These are phyloP conservation scores for Drosophila guanche DNA, from an alignment of 1,140 invertebrate genomes.

Conservation along the genomic window DNA sequence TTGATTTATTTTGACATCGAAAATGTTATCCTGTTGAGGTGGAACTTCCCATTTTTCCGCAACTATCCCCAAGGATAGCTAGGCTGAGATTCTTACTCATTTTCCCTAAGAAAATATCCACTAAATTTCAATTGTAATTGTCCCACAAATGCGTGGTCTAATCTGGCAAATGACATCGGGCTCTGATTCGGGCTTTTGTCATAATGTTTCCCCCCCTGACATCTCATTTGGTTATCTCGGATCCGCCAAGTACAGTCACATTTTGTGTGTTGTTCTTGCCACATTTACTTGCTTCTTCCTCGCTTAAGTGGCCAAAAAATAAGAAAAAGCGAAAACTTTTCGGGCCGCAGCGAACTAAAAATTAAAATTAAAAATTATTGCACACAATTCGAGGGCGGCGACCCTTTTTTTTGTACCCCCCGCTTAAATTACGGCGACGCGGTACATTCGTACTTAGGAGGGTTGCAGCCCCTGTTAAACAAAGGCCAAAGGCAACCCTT, in stretches of 20 bases:
- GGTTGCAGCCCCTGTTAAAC: constrained; percentile 47
- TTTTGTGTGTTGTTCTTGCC: constrained; percentile 23
- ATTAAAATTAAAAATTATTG: constrained; percentile 81
- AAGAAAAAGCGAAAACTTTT: constrained; percentile 35
- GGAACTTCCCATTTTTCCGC: no score
- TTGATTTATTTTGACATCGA: no score
- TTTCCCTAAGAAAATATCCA: constrained; percentile 25
- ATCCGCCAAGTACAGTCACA: constrained; percentile 38
- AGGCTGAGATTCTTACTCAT: neutral
- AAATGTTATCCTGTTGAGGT: no score
- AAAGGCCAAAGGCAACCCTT: constrained; percentile 75
- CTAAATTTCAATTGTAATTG: constrained; percentile 40
- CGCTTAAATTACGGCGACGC: constrained; percentile 56
- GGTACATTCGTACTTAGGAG: constrained; percentile 43
- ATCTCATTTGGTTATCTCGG: constrained; percentile 52
- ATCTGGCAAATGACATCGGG: constrained; percentile 50
- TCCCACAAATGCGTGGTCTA: constrained; percentile 28
- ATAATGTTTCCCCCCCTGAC: constrained; percentile 34
- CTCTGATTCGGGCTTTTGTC: constrained; percentile 39
- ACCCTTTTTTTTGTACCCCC: constrained; percentile 30
- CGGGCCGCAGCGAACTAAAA: constrained; percentile 66
- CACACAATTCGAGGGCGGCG: constrained; percentile 50
- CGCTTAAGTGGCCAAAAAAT: constrained; percentile 56
- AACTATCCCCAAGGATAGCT: no score
- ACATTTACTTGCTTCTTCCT: constrained; percentile 44